Percentiles rank a stretch among this genome's conserved stretches.
Conservation (phyloP, 1,140 invertebrate genomes). For the Pemphigus obesinymphae region DNA sequence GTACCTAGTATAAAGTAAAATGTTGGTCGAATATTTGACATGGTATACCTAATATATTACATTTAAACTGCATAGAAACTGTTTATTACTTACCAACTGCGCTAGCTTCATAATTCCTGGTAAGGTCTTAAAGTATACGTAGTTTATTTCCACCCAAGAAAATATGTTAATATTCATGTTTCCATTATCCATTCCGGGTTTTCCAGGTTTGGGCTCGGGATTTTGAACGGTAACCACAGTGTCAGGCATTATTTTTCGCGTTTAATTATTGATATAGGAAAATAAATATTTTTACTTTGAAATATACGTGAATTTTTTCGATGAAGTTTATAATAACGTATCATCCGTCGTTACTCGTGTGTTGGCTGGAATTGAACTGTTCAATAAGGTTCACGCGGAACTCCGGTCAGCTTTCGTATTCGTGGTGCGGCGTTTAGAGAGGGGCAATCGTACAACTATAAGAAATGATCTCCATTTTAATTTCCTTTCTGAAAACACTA, state of each 20-base stretch:
- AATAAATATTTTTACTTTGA: neutral
- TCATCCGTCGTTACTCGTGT: neutral
- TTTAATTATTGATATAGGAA: neutral
- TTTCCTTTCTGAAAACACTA: neutral
- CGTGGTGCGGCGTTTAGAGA: neutral
- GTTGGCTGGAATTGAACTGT: slow-evolving; percentile 17
- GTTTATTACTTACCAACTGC: slow-evolving; percentile 53
- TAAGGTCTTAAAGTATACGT: slow-evolving; percentile 53
- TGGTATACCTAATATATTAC: neutral
- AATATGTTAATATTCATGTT: slow-evolving; percentile 44
- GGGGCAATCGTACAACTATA: neutral
- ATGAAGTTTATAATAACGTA: too few species aligned
- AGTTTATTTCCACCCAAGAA: slow-evolving; percentile 52
- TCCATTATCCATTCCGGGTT: slow-evolving; percentile 49
- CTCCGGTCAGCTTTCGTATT: neutral
- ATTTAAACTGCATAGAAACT: neutral
- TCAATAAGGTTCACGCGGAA: neutral
- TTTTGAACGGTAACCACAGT: slow-evolving; percentile 21
- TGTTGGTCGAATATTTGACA: neutral
- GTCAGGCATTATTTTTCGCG: neutral
- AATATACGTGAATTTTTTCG: neutral
- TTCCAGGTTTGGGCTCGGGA: slow-evolving; percentile 48
- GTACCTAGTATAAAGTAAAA: neutral
- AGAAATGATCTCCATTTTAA: neutral
- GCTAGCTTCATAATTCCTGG: slow-evolving; percentile 55